Evolutionary conservation across 2,113 vertebrate genomes (phyloP).

Genomic region (Apus apus): DNA sequence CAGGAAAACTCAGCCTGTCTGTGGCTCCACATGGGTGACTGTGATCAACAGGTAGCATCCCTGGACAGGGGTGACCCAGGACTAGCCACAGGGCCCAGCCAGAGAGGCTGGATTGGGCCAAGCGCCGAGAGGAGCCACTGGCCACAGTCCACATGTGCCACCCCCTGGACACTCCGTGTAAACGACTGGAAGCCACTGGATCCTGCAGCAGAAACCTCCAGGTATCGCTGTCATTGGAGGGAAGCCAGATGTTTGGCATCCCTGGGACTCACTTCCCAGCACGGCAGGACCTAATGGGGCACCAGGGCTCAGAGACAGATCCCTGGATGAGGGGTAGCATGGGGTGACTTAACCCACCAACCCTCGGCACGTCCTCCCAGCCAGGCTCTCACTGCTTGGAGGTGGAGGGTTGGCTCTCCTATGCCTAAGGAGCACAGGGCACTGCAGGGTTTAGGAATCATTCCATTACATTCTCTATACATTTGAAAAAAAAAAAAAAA

Average conservation of each 20-base stretch:
- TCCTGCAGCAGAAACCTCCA: not conserved
- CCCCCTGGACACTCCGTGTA: constrained; percentile 40
- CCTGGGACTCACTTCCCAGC: not conserved
- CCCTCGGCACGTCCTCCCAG: not conserved
- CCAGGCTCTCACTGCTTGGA: fast-evolving
- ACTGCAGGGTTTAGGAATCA: fast-evolving
- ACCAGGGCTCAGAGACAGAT: not conserved
- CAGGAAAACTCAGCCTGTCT: fast-evolving
- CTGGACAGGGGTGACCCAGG: not conserved
- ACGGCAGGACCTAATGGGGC: not conserved
- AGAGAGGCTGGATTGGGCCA: not conserved
- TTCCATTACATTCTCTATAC: not conserved
- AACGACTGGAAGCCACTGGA: not conserved
- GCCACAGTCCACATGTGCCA: constrained; percentile 46
- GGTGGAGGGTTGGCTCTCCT: fast-evolving
- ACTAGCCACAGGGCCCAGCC: fast-evolving
- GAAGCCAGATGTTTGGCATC: not conserved
- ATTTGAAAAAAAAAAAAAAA: not conserved
- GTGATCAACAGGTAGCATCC: not conserved
- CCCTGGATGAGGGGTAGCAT: fast-evolving
- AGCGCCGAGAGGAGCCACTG: not conserved
- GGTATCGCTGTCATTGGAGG: not conserved
- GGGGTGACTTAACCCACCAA: not conserved
- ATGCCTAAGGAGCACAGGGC: fast-evolving
- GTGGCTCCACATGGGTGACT: fast-evolving